Conservation (phyloP, 2,113 vertebrate species). For the Nycticryphes semicollaris region DNA sequence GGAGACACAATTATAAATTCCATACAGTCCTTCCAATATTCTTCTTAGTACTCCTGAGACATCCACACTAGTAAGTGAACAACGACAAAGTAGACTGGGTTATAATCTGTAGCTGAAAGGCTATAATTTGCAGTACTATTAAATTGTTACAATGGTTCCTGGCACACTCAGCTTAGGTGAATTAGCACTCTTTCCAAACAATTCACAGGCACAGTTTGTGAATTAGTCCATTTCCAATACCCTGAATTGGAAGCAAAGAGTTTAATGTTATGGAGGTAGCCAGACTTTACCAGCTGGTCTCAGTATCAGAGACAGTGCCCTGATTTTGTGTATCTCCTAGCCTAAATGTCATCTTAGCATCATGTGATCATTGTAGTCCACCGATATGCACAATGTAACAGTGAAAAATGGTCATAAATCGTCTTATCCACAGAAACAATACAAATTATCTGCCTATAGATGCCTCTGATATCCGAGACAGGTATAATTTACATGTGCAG, state of each 20-base stretch:
- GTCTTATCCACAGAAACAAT: background rate
- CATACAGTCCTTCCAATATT: background rate
- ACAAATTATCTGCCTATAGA: background rate
- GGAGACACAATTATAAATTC: background rate
- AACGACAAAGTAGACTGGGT: background rate
- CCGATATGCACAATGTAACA: background rate
- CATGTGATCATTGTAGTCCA: background rate
- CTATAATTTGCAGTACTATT: background rate
- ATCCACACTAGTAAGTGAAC: background rate
- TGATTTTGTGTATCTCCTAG: background rate
- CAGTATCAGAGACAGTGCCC: background rate
- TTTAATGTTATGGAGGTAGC: background rate
- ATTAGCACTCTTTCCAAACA: background rate
- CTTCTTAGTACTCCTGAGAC: background rate
- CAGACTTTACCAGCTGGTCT: background rate
- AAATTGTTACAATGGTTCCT: background rate
- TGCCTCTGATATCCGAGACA: background rate
- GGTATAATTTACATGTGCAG: fast-evolving
- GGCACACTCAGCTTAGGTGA: background rate
- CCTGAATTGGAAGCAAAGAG: background rate
- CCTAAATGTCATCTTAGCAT: background rate
- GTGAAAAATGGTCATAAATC: background rate
- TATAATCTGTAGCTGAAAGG: background rate
- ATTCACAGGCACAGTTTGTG: background rate
- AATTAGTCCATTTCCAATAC: background rate